Percentiles rank a stretch among this genome's conserved stretches.
These are phyloP conservation scores for Epinotia nisella DNA, from an alignment of 2,888 invertebrate species.

Conservation along the genomic window DNA sequence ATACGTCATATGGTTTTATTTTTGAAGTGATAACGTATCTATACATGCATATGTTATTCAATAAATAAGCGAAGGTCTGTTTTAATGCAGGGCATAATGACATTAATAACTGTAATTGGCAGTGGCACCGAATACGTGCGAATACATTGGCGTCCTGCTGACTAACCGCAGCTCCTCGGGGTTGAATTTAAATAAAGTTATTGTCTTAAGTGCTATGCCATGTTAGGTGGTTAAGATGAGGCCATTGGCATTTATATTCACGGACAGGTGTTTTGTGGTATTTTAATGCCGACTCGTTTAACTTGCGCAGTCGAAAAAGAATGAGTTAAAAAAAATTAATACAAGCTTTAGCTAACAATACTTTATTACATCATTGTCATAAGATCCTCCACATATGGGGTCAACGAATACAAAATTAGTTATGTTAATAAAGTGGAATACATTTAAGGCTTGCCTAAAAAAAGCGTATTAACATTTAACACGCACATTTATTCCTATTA, in stretches of 20 bases:
- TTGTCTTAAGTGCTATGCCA: slow-evolving; percentile 41
- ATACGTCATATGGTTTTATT: slow-evolving; percentile 51
- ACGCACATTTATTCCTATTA: no score
- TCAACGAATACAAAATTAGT: not conserved
- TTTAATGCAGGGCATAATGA: slow-evolving; percentile 17
- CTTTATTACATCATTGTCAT: not conserved
- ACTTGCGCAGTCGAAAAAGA: not conserved
- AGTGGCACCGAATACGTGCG: slow-evolving; percentile 16
- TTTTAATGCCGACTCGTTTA: slow-evolving; percentile 11
- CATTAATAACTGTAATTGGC: slow-evolving; percentile 31
- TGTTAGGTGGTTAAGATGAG: slow-evolving; percentile 31
- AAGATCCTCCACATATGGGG: not conserved
- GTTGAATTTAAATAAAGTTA: slow-evolving; percentile 42
- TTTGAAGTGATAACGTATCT: slow-evolving; percentile 1
- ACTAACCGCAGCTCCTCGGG: slow-evolving; percentile 32
- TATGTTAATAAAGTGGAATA: no score
- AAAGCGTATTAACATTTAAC: no score
- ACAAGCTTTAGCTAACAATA: not conserved
- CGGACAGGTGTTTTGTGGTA: slow-evolving; percentile 21
- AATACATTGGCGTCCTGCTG: slow-evolving; percentile 27
- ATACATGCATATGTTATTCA: not conserved
- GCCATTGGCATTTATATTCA: slow-evolving; percentile 22
- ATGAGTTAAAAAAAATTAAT: not conserved
- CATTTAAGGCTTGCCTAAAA: no score
- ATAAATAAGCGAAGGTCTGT: not conserved